Percentiles rank a stretch among this genome's conserved stretches.
Conservation (phyloP, 2,888 invertebrate species). For the Dyspetes luteomarginatus region DNA sequence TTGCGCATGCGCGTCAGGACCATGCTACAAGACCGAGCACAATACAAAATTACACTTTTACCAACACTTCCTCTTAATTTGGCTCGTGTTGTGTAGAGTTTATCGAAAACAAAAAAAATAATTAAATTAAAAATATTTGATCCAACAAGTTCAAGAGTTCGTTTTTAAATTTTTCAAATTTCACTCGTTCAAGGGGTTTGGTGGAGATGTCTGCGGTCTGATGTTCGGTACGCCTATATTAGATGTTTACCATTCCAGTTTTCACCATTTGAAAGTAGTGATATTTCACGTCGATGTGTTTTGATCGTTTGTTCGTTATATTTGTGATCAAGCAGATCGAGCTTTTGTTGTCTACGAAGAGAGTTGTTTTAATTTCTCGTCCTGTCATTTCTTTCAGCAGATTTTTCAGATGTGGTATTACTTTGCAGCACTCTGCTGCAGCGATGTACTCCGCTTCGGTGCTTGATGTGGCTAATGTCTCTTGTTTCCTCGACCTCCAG, state of each 20-base stretch:
- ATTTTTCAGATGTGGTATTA: conserved; percentile 67
- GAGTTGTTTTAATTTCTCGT: conserved; percentile 20
- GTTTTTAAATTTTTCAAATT: conserved; percentile 47
- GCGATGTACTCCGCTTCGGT: conserved; percentile 75
- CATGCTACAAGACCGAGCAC: too few species aligned
- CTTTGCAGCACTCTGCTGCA: conserved; percentile 64
- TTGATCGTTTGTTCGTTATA: conserved; percentile 56
- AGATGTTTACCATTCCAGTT: conserved; percentile 5
- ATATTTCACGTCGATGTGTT: conserved; percentile 67
- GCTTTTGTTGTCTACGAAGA: conserved; percentile 63
- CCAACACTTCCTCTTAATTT: too few species aligned
- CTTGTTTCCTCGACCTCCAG: conserved; percentile 65
- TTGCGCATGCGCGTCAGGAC: too few species aligned
- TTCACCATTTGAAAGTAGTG: conserved; percentile 25
- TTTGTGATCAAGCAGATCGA: conserved; percentile 60
- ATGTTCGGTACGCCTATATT: conserved; percentile 14
- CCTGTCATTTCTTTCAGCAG: conserved; percentile 53
- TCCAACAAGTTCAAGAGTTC: conserved; percentile 30
- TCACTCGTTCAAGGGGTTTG: conserved; percentile 38
- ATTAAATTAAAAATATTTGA: too few species aligned
- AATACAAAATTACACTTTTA: too few species aligned
- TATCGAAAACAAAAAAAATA: too few species aligned
- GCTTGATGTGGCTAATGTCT: conserved; percentile 71
- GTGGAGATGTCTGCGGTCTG: conserved; percentile 42
- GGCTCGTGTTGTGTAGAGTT: too few species aligned